These are phyloP conservation scores for Lochmaea crataegi DNA, from an alignment of 2,888 invertebrate species.

Conservation along the genomic window DNA sequence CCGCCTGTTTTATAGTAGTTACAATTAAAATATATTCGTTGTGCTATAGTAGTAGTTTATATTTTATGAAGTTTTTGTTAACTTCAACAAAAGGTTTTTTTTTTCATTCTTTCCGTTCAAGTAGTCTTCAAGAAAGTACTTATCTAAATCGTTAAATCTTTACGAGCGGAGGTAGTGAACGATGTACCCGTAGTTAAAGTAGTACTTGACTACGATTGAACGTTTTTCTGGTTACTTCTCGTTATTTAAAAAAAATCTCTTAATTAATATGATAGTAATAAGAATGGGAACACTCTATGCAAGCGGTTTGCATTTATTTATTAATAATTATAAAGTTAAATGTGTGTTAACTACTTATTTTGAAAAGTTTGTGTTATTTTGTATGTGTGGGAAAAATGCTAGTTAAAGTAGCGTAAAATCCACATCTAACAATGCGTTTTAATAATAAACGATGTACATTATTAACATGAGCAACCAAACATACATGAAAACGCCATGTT, in stretches of 20 bases:
- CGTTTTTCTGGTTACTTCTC: not conserved
- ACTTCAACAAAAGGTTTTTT: no score
- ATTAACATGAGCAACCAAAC: no score
- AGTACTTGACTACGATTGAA: not conserved
- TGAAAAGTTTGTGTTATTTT: no score
- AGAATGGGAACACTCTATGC: not conserved
- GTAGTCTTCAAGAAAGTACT: not conserved
- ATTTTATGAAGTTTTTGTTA: no score
- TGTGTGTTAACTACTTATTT: no score
- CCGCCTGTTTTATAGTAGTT: no score
- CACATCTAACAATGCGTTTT: no score
- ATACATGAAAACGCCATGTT: no score
- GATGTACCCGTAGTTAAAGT: not conserved
- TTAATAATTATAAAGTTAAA: not conserved
- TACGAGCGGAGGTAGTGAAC: not conserved
- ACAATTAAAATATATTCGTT: no score
- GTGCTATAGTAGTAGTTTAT: no score
- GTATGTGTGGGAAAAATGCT: not conserved
- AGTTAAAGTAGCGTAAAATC: not conserved
- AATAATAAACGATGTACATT: no score
- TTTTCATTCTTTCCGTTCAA: no score
- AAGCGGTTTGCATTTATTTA: not conserved
- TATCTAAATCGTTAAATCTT: not conserved
- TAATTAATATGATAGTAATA: not conserved
- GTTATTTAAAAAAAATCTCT: not conserved